These are phyloP conservation scores for Drosophila ambigua DNA, from an alignment of 1,140 invertebrate genomes.

Conservation along the genomic window DNA sequence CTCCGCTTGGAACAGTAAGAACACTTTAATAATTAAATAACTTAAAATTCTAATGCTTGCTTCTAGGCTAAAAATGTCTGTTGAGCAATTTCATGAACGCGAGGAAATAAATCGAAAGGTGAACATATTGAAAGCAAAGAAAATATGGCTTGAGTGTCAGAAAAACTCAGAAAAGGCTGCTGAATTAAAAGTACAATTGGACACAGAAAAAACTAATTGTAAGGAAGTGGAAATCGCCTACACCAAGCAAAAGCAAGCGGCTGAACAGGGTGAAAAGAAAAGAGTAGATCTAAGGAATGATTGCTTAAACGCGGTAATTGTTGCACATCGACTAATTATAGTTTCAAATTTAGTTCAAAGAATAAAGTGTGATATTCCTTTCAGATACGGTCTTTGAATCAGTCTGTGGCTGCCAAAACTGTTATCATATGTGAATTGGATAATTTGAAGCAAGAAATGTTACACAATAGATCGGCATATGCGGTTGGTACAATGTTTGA, in stretches of 20 bases:
- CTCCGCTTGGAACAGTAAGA: constrained; percentile 65
- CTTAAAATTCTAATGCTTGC: background rate
- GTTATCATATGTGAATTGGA: constrained; percentile 43
- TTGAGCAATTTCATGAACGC: constrained; percentile 61
- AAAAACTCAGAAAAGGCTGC: constrained; percentile 30
- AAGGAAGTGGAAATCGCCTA: constrained; percentile 18
- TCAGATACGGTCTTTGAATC: constrained; percentile 31
- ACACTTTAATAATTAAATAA: background rate
- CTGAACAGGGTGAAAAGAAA: constrained; percentile 27
- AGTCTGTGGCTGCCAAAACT: constrained; percentile 16
- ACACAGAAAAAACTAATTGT: constrained; percentile 20
- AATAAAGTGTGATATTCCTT: background rate
- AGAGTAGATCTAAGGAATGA: constrained; percentile 24
- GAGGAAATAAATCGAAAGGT: constrained; percentile 60
- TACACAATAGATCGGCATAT: constrained; percentile 42
- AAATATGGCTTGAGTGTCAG: constrained; percentile 52
- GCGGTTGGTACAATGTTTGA: constrained; percentile 29
- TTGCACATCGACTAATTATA: background rate
- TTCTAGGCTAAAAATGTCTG: constrained; percentile 40
- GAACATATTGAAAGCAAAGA: constrained; percentile 55
- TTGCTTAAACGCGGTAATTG: constrained; percentile 46
- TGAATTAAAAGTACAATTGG: constrained; percentile 21
- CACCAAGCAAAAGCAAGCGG: constrained; percentile 7
- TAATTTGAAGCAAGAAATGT: constrained; percentile 47
- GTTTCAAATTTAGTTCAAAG: background rate